phyloP scores from a whole-genome alignment of 2,888 invertebrate species.

The Eilema sororculum region DNA sequence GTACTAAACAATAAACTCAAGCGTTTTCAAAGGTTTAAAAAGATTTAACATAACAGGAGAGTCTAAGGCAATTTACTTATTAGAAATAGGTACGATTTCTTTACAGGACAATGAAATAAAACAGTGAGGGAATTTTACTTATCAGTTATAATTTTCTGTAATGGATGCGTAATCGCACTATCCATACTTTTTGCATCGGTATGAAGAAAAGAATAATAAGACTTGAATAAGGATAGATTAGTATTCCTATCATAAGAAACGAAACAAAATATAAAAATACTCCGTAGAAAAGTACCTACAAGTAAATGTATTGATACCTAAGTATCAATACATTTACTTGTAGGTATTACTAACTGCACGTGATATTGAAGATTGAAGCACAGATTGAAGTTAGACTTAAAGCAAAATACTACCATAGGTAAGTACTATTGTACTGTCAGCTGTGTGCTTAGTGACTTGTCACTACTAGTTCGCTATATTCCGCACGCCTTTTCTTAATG shows the following conservation, averaged over 20 bases:
- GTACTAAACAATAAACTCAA: too few relatives aligned
- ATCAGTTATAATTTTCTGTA: too few relatives aligned
- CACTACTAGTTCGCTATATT: conserved; percentile 37
- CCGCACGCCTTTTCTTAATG: conserved; percentile 37
- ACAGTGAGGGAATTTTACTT: neutral
- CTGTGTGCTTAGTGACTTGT: conserved; percentile 43
- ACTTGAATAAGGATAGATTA: too few relatives aligned
- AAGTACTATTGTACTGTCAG: conserved; percentile 44
- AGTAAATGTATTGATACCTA: conserved; percentile 5
- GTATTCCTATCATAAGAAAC: neutral
- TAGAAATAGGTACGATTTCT: neutral
- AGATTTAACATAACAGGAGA: too few relatives aligned
- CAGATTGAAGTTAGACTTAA: conserved; percentile 22
- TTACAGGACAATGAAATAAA: neutral
- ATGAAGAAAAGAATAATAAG: too few relatives aligned
- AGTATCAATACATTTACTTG: conserved; percentile 36
- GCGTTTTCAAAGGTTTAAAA: too few relatives aligned
- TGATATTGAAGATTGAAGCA: conserved; percentile 15
- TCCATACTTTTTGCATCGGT: too few relatives aligned
- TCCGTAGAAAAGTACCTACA: conserved; percentile 24
- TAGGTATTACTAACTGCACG: conserved; percentile 38
- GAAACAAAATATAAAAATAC: conserved; percentile 15
- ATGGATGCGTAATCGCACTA: too few relatives aligned
- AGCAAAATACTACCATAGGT: conserved; percentile 34
- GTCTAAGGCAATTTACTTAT: neutral